phyloP scores from a whole-genome alignment of 1,140 invertebrate species.

The Stenopsyche tienmushanensis region DNA sequence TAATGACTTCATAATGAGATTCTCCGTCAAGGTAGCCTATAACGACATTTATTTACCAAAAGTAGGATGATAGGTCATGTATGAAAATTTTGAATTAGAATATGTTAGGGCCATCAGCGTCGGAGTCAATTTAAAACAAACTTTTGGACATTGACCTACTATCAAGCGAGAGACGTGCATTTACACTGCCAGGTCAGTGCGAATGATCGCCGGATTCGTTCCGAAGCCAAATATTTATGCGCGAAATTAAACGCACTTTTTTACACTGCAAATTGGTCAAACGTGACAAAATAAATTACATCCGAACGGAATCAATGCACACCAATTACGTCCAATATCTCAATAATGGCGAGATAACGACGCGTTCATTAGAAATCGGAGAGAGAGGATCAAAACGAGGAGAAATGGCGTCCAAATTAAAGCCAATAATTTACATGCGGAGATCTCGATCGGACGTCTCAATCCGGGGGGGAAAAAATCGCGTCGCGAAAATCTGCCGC shows the following conservation, averaged over 20 bases:
- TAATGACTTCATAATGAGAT: too few relatives aligned
- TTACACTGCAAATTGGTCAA: not conserved
- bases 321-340: too few relatives aligned
- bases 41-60: constrained; percentile 2
- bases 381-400: too few relatives aligned
- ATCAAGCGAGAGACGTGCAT: constrained; percentile 5
- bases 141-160: constrained; percentile 28
- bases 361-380: too few relatives aligned
- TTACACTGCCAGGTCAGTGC: not conserved
- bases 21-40: not conserved
- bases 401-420: too few relatives aligned
- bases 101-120: constrained; percentile 17
- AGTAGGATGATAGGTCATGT: constrained; percentile 30
- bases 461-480: too few relatives aligned
- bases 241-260: not conserved
- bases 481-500: too few relatives aligned
- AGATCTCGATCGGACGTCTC: too few relatives aligned
- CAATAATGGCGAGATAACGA: too few relatives aligned
- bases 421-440: too few relatives aligned
- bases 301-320: too few relatives aligned
- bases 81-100: constrained; percentile 22
- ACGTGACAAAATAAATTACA: too few relatives aligned
- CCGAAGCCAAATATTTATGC: not conserved
- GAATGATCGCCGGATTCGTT: not conserved
- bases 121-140: constrained; percentile 15